phyloP scores from a whole-genome alignment of 92 coral and sea anemone genomes.

The Palythoa caribaeorum region DNA sequence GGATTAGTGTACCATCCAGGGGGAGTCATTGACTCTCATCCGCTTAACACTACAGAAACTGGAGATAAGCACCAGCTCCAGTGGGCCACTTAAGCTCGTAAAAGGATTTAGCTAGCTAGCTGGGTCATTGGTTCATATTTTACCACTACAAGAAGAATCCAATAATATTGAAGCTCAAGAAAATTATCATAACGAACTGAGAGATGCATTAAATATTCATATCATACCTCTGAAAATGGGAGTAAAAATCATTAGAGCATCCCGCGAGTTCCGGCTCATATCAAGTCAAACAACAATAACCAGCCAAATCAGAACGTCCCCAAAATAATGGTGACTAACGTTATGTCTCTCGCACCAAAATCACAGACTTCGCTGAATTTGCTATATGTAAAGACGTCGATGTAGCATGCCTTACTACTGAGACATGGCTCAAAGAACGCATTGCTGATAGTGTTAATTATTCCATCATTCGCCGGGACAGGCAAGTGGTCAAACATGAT shows the following conservation, averaged over 20 bases:
- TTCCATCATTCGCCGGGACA: slow-evolving; percentile 49
- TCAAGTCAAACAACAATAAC: slow-evolving; percentile 22
- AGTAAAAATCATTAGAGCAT: background rate
- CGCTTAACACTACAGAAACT: too few relatives aligned
- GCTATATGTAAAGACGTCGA: too few relatives aligned
- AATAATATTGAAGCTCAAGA: background rate
- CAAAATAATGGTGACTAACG: background rate
- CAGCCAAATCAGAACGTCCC: slow-evolving; percentile 29
- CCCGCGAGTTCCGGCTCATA: background rate
- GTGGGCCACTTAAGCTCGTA: too few relatives aligned
- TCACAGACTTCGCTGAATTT: too few relatives aligned
- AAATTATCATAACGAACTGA: background rate
- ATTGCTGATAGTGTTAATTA: slow-evolving; percentile 43
- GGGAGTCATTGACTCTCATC: too few relatives aligned
- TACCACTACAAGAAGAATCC: background rate
- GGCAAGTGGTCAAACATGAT: slow-evolving; percentile 53
- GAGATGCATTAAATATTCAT: background rate
- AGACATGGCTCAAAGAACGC: slow-evolving; percentile 55
- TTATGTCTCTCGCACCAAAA: too few relatives aligned
- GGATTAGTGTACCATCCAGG: too few relatives aligned
- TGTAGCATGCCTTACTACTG: slow-evolving; percentile 20
- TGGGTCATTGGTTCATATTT: too few relatives aligned
- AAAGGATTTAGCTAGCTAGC: too few relatives aligned
- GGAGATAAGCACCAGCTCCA: too few relatives aligned
- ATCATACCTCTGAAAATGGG: background rate